phyloP scores from a whole-genome alignment of 2,113 vertebrate genomes.

The Fulica atra region DNA sequence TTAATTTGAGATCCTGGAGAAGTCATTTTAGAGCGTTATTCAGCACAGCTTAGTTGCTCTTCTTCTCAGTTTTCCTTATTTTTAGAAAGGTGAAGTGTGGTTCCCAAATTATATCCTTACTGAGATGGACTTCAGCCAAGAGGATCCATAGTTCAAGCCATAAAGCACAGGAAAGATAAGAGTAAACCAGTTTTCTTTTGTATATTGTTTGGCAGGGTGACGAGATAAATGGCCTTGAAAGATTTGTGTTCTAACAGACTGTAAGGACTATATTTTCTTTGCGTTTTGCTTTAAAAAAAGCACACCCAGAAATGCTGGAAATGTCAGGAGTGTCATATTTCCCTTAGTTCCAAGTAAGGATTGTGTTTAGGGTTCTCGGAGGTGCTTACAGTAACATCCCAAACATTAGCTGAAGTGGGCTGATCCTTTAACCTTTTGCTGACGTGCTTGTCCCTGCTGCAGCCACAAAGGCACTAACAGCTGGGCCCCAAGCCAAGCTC shows the following conservation, averaged over 20 bases:
- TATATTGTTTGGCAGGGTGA: slow-evolving; percentile 18
- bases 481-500: background rate
- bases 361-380: background rate
- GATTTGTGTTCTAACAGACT: background rate
- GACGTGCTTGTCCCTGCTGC: background rate
- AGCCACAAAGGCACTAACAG: background rate
- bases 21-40: slow-evolving; percentile 36
- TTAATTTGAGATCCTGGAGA: background rate
- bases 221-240: slow-evolving; percentile 3
- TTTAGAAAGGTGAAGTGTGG: slow-evolving; percentile 54
- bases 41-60: background rate
- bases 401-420: background rate
- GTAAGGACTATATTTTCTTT: background rate
- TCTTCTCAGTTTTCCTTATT: slow-evolving; percentile 52
- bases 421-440: background rate
- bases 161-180: slow-evolving; percentile 28
- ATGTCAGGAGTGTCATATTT: background rate
- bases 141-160: background rate
- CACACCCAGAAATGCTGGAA: background rate
- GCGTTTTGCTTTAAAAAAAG: background rate
- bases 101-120: slow-evolving; percentile 32
- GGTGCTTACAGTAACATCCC: background rate
- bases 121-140: slow-evolving; percentile 53
- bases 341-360: background rate
- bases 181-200: slow-evolving; percentile 23